phyloP scores from a whole-genome alignment of 2,797 vertebrate species.

The Sebastes paucispinis region DNA sequence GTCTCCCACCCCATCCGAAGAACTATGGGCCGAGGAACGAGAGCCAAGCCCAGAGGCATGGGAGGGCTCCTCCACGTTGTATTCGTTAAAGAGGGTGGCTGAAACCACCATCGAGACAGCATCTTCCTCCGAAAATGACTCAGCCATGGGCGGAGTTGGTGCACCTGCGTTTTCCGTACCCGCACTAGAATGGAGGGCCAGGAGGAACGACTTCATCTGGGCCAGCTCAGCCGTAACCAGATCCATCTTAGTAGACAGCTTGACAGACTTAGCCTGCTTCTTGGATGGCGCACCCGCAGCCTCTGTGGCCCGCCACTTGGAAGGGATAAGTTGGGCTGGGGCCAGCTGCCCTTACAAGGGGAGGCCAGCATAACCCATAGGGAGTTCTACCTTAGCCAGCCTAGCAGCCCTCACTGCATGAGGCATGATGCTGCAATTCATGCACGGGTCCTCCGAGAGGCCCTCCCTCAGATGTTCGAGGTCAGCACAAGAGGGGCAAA shows the following conservation, averaged over 20 bases:
- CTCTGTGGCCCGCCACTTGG: neutral
- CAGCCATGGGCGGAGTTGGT: too few relatives aligned
- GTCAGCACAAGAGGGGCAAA: too few relatives aligned
- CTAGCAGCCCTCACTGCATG: neutral
- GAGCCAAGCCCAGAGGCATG: neutral
- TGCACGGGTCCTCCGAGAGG: neutral
- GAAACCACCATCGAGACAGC: neutral
- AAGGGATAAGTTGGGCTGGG: neutral
- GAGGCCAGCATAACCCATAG: neutral
- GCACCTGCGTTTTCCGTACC: too few relatives aligned
- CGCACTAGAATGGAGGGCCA: too few relatives aligned
- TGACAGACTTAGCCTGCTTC: neutral
- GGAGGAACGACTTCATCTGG: too few relatives aligned
- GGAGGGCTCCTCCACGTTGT: neutral
- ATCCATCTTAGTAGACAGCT: neutral
- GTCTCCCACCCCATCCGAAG: neutral
- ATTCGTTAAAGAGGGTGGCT: neutral
- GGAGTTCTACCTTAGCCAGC: neutral
- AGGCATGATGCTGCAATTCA: neutral
- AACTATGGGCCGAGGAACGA: neutral
- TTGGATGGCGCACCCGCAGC: neutral
- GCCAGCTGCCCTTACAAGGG: neutral
- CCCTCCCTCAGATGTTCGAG: neutral
- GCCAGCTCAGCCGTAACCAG: too few relatives aligned
- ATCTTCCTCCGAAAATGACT: neutral